Conservation (phyloP, 2,797 vertebrate genomes). For the Fundulus diaphanus region DNA sequence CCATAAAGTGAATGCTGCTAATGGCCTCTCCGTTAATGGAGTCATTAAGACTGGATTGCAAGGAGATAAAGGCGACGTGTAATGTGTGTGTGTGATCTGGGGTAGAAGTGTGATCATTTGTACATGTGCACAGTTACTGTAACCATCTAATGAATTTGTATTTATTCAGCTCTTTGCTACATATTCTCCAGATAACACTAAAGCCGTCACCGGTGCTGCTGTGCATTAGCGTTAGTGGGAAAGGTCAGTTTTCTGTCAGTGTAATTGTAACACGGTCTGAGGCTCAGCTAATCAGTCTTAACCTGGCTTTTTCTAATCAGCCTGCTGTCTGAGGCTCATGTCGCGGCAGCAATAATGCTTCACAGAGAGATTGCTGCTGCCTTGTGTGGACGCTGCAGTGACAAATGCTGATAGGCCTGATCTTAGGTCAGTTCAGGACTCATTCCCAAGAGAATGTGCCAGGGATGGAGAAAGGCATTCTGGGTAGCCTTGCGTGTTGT, state of each 20-base stretch:
- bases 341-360: conserved; percentile 47
- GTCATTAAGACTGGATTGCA: conserved; percentile 77
- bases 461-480: conserved; percentile 58
- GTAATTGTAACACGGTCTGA: conserved; percentile 53
- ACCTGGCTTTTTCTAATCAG: conserved; percentile 53
- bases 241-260: conserved; percentile 63
- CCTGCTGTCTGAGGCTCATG: conserved; percentile 33
- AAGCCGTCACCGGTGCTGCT: conserved; percentile 24
- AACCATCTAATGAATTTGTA: conserved; percentile 40
- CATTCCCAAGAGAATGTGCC: conserved; percentile 31
- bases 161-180: conserved; percentile 40
- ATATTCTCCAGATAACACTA: conserved; percentile 29
- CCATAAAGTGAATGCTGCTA: conserved; percentile 76
- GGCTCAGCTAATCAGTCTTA: conserved; percentile 65
- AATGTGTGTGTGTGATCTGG: conserved; percentile 57
- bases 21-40: conserved; percentile 79
- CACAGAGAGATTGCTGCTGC: conserved; percentile 28
- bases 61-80: conserved; percentile 75
- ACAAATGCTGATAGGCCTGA: conserved; percentile 53
- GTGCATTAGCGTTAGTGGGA: conserved; percentile 49
- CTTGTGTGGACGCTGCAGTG: conserved; percentile 37
- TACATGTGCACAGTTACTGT: conserved; percentile 55
- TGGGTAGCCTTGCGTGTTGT: conserved; percentile 67
- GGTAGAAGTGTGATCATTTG: conserved; percentile 53
- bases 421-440: conserved; percentile 60